Conservation (phyloP, 2,113 vertebrate species). For the Diadophis punctatus region DNA sequence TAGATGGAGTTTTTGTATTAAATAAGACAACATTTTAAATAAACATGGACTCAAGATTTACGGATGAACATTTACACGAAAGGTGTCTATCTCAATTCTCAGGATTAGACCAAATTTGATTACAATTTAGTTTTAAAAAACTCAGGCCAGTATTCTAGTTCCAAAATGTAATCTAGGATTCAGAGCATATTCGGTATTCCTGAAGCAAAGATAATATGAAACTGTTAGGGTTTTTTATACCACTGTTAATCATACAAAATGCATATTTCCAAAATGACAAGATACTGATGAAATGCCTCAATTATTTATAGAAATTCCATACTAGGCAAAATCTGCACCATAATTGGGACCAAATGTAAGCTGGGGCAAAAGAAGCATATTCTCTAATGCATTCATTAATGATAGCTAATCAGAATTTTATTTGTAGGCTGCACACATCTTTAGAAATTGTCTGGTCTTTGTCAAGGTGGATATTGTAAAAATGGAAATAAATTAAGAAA, state of each 20-base stretch:
- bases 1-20: neutral
- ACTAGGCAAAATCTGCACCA: neutral
- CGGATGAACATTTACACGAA: neutral
- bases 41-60: neutral
- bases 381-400: neutral
- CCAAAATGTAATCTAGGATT: neutral
- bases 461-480: neutral
- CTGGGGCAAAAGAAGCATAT: neutral
- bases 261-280: neutral
- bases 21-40: neutral
- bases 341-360: neutral
- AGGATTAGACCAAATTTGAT: neutral
- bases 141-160: neutral
- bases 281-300: neutral
- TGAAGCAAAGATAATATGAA: neutral
- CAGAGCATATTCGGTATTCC: neutral
- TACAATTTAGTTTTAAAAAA: neutral
- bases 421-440: neutral
- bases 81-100: neutral
- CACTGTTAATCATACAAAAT: neutral
- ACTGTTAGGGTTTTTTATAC: neutral
- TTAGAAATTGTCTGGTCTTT: neutral
- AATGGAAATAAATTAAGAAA: neutral
- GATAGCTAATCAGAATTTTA: neutral
- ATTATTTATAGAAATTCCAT: neutral